Evolutionary conservation across 2,113 vertebrate genomes (phyloP), one percentile per base, ranked within the genome.

Genomic region (Neotragus moschatus): DNA sequence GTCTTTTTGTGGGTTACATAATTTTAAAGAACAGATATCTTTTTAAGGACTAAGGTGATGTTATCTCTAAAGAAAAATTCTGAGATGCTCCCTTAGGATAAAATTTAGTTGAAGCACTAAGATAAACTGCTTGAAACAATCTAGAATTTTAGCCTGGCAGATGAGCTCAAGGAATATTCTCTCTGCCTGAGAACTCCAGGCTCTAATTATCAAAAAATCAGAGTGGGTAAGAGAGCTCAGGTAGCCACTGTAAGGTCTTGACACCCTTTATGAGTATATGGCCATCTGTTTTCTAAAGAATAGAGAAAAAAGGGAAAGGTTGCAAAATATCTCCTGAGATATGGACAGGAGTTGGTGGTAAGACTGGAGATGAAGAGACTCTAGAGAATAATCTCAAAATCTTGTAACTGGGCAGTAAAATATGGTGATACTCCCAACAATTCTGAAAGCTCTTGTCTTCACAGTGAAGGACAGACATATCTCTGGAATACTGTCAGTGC

Each of bases 21-120:
- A 73, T 75, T 87, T 97, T 93, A n/a, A 66, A 81, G 90, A 36
- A 70, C 30, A 93, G 16, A 79, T 91, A 88, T 84, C 26, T 92
- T 95, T 15, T 94, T 4, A 85, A 28, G 30, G 82, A 70, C 3
- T 89, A 45, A 49, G 75, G 25, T 81, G 15, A 81, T 92, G 11
- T 26, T 55, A 56, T 51, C 36, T 96, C 43, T 82, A 86, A 77
- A 43, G 73, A 87, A 84, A 84, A 11, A 39, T 51, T 77, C 33
- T 53, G 28, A 93, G 36, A 75, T 58, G 13, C 13, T 56, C 55
- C 53, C 47, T 79, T 56, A 86, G 56, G 28, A 56, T 70, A 79
- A 91, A 84, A 47, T 73, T 43, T 86, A 75, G 6, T 63, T 96
- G 82, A 89, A 23, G 3, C 66, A 36, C 4, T 49, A 53, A 56